Conservation (phyloP, 2,888 invertebrate genomes). For the Lochmaea crataegi region DNA sequence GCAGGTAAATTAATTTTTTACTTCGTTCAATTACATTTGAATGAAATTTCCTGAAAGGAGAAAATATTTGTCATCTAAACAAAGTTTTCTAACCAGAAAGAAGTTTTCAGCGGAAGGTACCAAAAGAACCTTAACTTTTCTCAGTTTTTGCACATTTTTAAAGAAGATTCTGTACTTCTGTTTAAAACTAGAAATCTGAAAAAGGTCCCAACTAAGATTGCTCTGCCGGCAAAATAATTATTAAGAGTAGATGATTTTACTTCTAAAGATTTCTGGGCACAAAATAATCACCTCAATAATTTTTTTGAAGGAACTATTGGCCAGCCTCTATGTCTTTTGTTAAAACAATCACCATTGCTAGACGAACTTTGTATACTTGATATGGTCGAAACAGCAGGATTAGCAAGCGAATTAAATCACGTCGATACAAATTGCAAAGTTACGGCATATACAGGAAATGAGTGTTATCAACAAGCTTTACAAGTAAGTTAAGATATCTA, state of each 20-base stretch:
- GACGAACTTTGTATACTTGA: slow-evolving; percentile 73
- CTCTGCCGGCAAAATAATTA: too few species aligned
- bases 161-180: too few species aligned
- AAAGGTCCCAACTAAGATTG: too few species aligned
- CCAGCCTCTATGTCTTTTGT: slow-evolving; percentile 69
- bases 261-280: too few species aligned
- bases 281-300: neutral
- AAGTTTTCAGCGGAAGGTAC: too few species aligned
- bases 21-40: neutral
- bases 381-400: slow-evolving; percentile 58
- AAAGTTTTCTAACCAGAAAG: too few species aligned
- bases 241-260: too few species aligned
- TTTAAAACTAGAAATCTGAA: too few species aligned
- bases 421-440: slow-evolving; percentile 66
- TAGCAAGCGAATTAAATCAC: slow-evolving; percentile 64
- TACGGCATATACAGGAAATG: slow-evolving; percentile 53
- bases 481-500: slow-evolving; percentile 41
- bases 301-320: slow-evolving; percentile 64
- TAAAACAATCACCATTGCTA: slow-evolving; percentile 70
- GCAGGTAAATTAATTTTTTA: slow-evolving; percentile 47
- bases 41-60: too few species aligned
- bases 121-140: too few species aligned
- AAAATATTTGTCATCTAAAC: too few species aligned
- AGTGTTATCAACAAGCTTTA: slow-evolving; percentile 57
- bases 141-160: too few species aligned